Percentiles rank a stretch among this genome's conserved stretches.
Evolutionary conservation across 2,797 vertebrate species (phyloP).

Genomic region (Echiichthys vipera): DNA sequence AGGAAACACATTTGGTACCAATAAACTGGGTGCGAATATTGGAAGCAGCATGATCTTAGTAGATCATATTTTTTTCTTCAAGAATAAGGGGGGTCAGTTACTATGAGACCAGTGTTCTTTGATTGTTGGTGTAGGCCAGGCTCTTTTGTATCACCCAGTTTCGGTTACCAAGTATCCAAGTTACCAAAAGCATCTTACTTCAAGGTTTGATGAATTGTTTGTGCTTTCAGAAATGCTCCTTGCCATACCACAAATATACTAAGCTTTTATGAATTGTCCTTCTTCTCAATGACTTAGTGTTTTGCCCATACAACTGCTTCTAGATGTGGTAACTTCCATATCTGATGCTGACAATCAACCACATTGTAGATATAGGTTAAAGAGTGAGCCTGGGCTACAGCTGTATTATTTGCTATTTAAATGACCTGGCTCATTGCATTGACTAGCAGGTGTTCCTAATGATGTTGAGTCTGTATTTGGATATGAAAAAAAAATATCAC

Average conservation of each 20-base stretch:
- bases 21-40: conserved; percentile 30
- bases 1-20: conserved; percentile 14
- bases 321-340: neutral
- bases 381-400: neutral
- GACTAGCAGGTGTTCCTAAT: neutral
- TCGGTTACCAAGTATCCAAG: neutral
- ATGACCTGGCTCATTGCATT: neutral
- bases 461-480: neutral
- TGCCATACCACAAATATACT: neutral
- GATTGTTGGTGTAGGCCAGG: neutral
- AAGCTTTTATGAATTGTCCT: too few relatives aligned
- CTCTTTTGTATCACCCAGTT: neutral
- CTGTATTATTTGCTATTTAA: neutral
- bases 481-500: neutral
- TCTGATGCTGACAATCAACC: neutral
- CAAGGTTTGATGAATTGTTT: neutral
- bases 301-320: neutral
- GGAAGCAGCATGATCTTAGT: conserved; percentile 16
- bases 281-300: conserved; percentile 8
- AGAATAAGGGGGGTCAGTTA: neutral
- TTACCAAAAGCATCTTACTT: neutral
- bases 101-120: neutral
- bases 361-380: neutral
- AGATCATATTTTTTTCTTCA: neutral
- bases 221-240: neutral